A percentile compares a stretch with the other conserved stretches of the same genome.
Evolutionary conservation across 2,113 vertebrate genomes (phyloP).

Genomic region (Haliaeetus leucogaster): DNA sequence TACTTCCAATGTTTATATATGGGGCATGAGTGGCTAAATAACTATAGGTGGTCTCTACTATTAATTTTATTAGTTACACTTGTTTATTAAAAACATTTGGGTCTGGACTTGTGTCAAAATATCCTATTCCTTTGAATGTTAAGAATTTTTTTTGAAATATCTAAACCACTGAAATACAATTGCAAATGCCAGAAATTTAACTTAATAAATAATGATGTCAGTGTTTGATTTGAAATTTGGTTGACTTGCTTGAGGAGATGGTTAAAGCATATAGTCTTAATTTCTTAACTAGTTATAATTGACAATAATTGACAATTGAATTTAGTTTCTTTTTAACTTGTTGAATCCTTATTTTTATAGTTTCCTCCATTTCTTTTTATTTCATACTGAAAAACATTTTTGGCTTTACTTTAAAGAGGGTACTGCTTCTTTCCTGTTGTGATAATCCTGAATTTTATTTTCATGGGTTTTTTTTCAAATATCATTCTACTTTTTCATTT

Average conservation of each 20-base stretch:
- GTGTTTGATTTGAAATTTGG: slow-evolving; percentile 18
- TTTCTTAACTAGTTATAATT: slow-evolving; percentile 13
- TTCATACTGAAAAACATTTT: background rate
- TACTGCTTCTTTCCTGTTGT: slow-evolving; percentile 8
- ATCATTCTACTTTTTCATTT: slow-evolving; percentile 64
- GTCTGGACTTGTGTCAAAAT: background rate
- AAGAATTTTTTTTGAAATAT: background rate
- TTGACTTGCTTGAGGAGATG: slow-evolving; percentile 6
- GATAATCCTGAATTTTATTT: slow-evolving; percentile 28
- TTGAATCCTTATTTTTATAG: slow-evolving; percentile 41
- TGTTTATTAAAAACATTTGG: background rate
- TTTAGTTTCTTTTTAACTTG: slow-evolving; percentile 44
- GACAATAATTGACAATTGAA: background rate
- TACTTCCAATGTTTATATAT: background rate
- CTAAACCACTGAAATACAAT: background rate
- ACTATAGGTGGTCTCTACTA: background rate
- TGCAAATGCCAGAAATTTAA: background rate
- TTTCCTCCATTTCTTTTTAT: slow-evolving; percentile 33
- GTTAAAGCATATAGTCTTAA: background rate
- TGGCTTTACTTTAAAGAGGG: slow-evolving; percentile 16
- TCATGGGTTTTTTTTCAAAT: slow-evolving; percentile 11
- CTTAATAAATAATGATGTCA: background rate
- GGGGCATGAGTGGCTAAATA: background rate
- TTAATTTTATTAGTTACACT: background rate
- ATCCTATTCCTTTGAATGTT: background rate